Evolutionary conservation across 2,113 vertebrate genomes (phyloP).

Genomic region (Cromileptes altivelis): DNA sequence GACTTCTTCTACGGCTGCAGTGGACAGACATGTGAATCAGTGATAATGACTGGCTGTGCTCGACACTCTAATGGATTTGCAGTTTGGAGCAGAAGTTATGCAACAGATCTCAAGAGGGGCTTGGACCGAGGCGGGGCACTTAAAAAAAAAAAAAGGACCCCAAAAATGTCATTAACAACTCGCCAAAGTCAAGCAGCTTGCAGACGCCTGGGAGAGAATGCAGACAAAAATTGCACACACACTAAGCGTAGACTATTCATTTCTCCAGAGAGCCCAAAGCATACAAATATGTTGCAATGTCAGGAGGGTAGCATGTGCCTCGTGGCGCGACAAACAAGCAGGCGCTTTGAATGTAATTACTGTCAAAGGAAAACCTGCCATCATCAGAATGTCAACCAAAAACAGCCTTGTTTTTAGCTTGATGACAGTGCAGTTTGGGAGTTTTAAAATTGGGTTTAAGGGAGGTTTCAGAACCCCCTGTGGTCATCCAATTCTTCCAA

Average conservation of each 20-base stretch:
- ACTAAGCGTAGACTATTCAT: neutral
- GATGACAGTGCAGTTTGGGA: neutral
- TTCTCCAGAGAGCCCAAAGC: constrained; percentile 13
- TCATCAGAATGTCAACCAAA: neutral
- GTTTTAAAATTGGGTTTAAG: neutral
- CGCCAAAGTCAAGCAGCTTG: constrained; percentile 31
- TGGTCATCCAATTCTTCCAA: neutral
- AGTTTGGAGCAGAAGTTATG: neutral
- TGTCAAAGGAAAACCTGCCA: neutral
- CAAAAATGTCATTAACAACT: constrained; percentile 9
- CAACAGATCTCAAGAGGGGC: constrained; percentile 8
- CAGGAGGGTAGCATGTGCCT: constrained; percentile 39
- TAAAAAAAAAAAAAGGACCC: constrained; percentile 11
- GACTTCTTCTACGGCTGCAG: constrained; percentile 8
- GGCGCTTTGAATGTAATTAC: constrained; percentile 45
- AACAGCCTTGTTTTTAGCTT: neutral
- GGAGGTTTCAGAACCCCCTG: neutral
- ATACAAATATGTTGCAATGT: constrained; percentile 45
- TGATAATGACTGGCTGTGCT: neutral
- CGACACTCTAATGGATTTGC: constrained; percentile 13
- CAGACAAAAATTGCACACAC: neutral
- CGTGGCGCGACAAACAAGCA: constrained; percentile 37
- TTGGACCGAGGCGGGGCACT: constrained; percentile 5
- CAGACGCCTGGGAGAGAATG: constrained; percentile 6
- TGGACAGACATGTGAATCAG: constrained; percentile 5